Evolutionary conservation across 2,888 invertebrate genomes (phyloP).

Genomic region (Priapulus caudatus): DNA sequence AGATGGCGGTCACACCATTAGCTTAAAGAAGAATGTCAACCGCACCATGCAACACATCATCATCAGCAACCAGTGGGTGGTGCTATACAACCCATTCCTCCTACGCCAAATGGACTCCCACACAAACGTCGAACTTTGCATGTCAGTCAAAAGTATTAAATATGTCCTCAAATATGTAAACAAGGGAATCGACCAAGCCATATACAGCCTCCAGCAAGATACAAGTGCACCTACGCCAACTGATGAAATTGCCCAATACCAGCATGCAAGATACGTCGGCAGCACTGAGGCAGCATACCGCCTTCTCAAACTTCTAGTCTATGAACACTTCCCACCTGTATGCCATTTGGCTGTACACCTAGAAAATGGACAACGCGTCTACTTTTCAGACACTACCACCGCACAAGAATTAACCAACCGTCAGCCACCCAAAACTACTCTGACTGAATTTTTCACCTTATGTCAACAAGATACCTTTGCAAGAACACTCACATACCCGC

Average conservation of each 20-base stretch:
- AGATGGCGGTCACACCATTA: no score
- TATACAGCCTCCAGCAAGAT: background rate
- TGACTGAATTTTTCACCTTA: constrained; percentile 27
- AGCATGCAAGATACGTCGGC: no score
- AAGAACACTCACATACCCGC: constrained; percentile 21
- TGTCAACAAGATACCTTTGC: constrained; percentile 22
- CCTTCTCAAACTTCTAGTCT: no score
- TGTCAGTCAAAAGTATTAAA: background rate
- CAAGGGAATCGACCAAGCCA: background rate
- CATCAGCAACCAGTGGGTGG: no score
- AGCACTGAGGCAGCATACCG: no score
- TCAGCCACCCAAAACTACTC: constrained; percentile 22
- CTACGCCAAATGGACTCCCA: no score
- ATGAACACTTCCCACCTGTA: no score
- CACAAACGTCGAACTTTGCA: constrained; percentile 13
- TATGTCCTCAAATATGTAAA: background rate
- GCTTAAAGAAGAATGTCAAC: no score
- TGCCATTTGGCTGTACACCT: constrained; percentile 27
- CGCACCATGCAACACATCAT: no score
- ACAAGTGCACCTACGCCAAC: no score
- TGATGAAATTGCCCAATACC: no score
- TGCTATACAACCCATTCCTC: no score
- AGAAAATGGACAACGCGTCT: constrained; percentile 30
- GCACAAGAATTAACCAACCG: constrained; percentile 21
- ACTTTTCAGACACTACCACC: constrained; percentile 34